Evolutionary conservation across 2,797 vertebrate genomes (phyloP).

Genomic region (Allobates femoralis): DNA sequence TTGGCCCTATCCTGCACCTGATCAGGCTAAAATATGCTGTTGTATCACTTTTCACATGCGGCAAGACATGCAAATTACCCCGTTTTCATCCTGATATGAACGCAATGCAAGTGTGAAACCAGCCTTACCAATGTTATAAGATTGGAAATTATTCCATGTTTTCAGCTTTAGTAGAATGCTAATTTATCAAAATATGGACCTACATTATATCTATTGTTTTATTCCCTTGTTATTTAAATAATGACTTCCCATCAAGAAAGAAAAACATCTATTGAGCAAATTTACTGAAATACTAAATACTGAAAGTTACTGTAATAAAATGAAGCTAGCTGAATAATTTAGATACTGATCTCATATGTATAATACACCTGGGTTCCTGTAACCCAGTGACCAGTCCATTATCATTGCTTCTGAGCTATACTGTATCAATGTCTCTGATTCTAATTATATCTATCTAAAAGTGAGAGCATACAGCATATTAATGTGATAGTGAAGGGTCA

Average conservation of each 20-base stretch:
- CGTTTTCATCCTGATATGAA: too few relatives aligned
- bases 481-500: not conserved
- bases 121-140: too few relatives aligned
- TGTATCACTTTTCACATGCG: too few relatives aligned
- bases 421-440: constrained; percentile 22
- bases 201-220: not conserved
- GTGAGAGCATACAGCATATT: not conserved
- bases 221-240: not conserved
- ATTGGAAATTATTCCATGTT: not conserved
- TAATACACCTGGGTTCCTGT: not conserved
- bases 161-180: not conserved
- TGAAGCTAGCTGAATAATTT: constrained; percentile 41
- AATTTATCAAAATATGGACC: not conserved
- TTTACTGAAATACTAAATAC: constrained; percentile 2
- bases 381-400: constrained; percentile 41
- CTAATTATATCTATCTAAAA: constrained; percentile 28
- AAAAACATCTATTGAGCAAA: constrained; percentile 24
- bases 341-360: constrained; percentile 32
- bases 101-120: too few relatives aligned
- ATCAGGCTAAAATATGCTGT: too few relatives aligned
- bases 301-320: constrained; percentile 23
- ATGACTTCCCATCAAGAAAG: constrained; percentile 4
- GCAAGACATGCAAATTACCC: too few relatives aligned
- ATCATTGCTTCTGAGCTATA: constrained; percentile 4
- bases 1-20: too few relatives aligned